Base-by-base conservation (phyloP, 2,797 vertebrate genomes). In the Acrossocheilus fasciatus region DNA sequence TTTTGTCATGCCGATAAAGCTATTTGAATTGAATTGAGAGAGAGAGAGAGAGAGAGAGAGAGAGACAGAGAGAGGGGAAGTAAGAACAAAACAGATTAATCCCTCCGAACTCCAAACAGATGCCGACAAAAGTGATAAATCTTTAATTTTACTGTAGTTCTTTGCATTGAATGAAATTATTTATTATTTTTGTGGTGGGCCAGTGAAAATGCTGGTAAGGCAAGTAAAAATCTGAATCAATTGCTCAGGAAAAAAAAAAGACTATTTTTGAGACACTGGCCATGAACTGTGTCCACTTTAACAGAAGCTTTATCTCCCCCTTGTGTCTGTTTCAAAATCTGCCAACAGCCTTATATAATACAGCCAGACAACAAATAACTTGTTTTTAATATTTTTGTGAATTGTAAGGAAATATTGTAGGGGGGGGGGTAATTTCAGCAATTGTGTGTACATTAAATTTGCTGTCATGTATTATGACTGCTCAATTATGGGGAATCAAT, bases 281-380 rank as follows among this genome's bases (percentile, higher is more conserved):
- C 26, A 26, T 0, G 18, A 9, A n/a, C 17, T 2, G 18, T 34
- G 62, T 68, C 26, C 43, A 66, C 62, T 66, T 15, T 50, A 69
- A 69, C 79, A 50, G 26, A 69, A 68, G 79, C 18, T 6, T 81
- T 81, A 81, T 68, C 79, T 81, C 79, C 79, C 78, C 59, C 59
- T 81, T 81, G 78, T 81, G 78, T 68, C 62, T 8, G 7, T 47
- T 81, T 43, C 30, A 81, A 81, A 68, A 69, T 68, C 62, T 81
- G 41, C 59, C 62, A 50, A 47, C n/a, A 66, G 36, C 26, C n/a
- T 47, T 62, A 62, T 18, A 64, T 79, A 79, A 79, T 11, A 64
- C 39, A 64, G 15, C 4, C 8, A 1, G 7, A 79, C 4, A 78
- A 57, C 75, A 77, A n/a, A 77, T 11, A 14, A 15, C 52, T n/a